Base-by-base conservation (phyloP, 2,888 invertebrate species). In the Heliconius erato region DNA sequence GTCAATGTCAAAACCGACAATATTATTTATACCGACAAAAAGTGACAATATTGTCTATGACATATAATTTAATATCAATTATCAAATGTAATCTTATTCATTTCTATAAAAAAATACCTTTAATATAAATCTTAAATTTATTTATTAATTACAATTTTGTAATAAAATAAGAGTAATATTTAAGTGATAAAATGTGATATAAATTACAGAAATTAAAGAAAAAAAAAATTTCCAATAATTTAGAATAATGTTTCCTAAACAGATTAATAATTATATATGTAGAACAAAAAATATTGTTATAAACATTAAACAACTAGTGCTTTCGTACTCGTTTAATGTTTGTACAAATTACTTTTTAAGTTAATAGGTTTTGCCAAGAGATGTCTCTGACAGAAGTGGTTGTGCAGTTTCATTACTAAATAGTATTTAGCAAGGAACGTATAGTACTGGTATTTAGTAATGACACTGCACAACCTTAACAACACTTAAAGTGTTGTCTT, bases 1-100 rank as follows among this genome's bases (percentile, higher is more conserved):
- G 77, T 71, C 59, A 35, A 9, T 71, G 72, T 78, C 74, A 74
- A 80, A 49, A 77, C 14, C 19, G 23, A n/a, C n/a, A n/a, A n/a
- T n/a, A n/a, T n/a, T n/a, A n/a, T n/a, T n/a, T n/a, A n/a, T n/a
- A n/a, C n/a, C n/a, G n/a, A n/a, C n/a, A n/a, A n/a, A n/a, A n/a
- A n/a, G n/a, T 54, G 54, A 54, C 54, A 54, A 23, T 54, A 19
- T 59, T 65, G 35, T 19, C 65, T 65, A 32, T 23, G 12, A 26
- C 65, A 14, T n/a, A 26, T 26, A 26, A 19, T 7, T 54, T 54
- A 3, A 63, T 63, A n/a, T 63, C 63, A n/a, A 28, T 23, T n/a
- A 28, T 54, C 28, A 74, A 54, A 16, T 54, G 54, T 23, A 54
- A 54, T 23, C 54, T 54, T 54, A 19, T 54, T 54, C 9, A 54